These are phyloP conservation scores for Megalops atlanticus DNA, from an alignment of 2,113 vertebrate species.

Conservation along the genomic window DNA sequence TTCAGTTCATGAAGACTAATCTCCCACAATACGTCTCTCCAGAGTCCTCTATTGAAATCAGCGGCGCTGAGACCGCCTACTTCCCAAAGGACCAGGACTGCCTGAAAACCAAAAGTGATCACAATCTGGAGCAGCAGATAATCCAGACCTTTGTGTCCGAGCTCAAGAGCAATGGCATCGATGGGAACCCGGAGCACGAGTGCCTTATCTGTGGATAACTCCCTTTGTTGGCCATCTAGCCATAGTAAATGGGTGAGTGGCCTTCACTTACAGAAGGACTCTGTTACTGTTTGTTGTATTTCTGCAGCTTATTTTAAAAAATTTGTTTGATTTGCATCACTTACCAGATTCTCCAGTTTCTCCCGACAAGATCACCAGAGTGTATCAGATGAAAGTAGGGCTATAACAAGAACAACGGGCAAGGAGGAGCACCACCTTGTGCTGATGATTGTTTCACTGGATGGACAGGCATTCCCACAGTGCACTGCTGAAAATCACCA, in stretches of 20 bases:
- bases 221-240: background rate
- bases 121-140: background rate
- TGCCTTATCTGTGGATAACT: conserved; percentile 59
- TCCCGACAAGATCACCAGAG: too few species aligned
- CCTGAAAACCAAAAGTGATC: conserved; percentile 44
- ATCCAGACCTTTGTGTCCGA: conserved; percentile 50
- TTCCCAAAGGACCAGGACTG: conserved; percentile 66
- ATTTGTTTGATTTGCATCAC: too few species aligned
- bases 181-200: background rate
- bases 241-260: background rate
- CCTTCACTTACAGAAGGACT: background rate
- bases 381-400: too few species aligned
- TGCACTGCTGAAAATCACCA: too few species aligned
- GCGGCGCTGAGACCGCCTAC: conserved; percentile 64
- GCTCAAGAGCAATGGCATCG: background rate
- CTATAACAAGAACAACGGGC: too few species aligned
- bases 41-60: conserved; percentile 37
- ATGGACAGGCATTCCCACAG: too few species aligned
- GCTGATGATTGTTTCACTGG: too few species aligned
- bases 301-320: too few species aligned
- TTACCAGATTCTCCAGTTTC: too few species aligned
- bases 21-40: background rate
- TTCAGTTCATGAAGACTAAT: background rate
- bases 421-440: too few species aligned
- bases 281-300: too few species aligned